phyloP scores from a whole-genome alignment of 2,888 invertebrate genomes.

The Mesorhabditis sp. region DNA sequence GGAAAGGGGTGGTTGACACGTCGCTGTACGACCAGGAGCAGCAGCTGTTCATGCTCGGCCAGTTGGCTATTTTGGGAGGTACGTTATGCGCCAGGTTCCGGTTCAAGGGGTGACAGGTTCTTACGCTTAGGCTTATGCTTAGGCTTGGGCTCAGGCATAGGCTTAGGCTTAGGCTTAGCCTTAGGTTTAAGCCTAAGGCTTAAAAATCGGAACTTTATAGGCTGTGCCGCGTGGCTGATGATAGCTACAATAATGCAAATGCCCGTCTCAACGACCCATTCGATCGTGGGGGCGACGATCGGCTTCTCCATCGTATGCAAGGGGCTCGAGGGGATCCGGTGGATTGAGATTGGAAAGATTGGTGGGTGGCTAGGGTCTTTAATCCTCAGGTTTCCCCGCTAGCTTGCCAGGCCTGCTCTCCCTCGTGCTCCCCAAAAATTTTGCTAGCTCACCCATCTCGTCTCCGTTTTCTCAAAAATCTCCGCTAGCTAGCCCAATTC shows the following conservation, averaged over 20 bases:
- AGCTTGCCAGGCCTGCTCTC: too few species aligned
- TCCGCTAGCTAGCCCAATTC: neutral
- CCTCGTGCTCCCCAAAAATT: too few species aligned
- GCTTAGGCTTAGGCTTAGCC: too few species aligned
- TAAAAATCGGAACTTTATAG: conserved; percentile 10
- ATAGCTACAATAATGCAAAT: conserved; percentile 86
- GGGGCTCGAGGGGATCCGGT: conserved; percentile 78
- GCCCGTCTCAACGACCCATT: conserved; percentile 95
- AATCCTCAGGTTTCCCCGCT: too few species aligned
- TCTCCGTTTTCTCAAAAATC: neutral
- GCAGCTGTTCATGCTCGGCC: conserved; percentile 80
- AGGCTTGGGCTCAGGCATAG: too few species aligned
- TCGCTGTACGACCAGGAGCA: conserved; percentile 77
- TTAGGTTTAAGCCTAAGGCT: neutral
- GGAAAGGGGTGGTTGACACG: conserved; percentile 90
- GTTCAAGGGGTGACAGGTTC: too few species aligned
- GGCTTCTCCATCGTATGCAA: conserved; percentile 89
- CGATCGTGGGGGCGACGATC: conserved; percentile 92
- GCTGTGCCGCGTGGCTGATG: conserved; percentile 83
- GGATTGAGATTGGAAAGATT: conserved; percentile 76
- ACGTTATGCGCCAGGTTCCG: too few species aligned
- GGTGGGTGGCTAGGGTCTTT: conserved; percentile 44
- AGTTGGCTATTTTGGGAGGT: conserved; percentile 66
- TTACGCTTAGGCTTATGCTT: too few species aligned
- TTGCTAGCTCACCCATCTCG: neutral